Percentiles rank a stretch among this genome's conserved stretches.
These are phyloP conservation scores for Cotesia chilonis DNA, from an alignment of 1,140 invertebrate genomes.

Conservation along the genomic window DNA sequence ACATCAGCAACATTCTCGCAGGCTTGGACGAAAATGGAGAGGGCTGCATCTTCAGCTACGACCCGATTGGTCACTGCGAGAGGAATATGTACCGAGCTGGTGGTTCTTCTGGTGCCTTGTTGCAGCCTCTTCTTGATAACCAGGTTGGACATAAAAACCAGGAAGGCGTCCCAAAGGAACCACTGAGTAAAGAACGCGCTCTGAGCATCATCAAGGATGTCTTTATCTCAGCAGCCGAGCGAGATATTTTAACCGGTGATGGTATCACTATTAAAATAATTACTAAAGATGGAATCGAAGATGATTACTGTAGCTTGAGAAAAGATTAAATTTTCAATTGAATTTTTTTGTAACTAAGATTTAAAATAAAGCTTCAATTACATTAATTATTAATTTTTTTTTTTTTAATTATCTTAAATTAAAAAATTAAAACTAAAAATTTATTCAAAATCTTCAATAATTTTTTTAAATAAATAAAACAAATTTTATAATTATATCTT, in stretches of 20 bases:
- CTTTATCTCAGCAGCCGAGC: conserved; percentile 95
- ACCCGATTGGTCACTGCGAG: conserved; percentile 95
- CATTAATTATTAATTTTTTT: background rate
- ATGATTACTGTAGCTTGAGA: conserved; percentile 75
- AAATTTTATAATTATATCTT: conserved; percentile 19
- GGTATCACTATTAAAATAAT: conserved; percentile 88
- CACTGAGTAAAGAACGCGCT: conserved; percentile 81
- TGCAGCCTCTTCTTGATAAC: conserved; percentile 89
- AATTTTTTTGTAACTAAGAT: background rate
- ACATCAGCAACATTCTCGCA: conserved; percentile 93
- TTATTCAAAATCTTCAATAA: background rate
- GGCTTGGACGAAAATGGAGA: conserved; percentile 89
- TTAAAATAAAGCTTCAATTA: conserved; percentile 11
- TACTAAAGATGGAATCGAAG: conserved; percentile 85
- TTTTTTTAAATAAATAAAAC: conserved; percentile 14
- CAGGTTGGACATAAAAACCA: conserved; percentile 91
- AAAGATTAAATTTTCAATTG: conserved; percentile 74
- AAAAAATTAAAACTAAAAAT: background rate
- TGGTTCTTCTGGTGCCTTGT: conserved; percentile 82
- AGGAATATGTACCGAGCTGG: conserved; percentile 80
- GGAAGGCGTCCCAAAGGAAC: conserved; percentile 69
- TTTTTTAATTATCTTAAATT: background rate
- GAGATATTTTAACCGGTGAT: conserved; percentile 98
- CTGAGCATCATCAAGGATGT: conserved; percentile 89
- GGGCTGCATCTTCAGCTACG: conserved; percentile 94